phyloP scores from a whole-genome alignment of 1,140 invertebrate species.

The Papilio helenus region DNA sequence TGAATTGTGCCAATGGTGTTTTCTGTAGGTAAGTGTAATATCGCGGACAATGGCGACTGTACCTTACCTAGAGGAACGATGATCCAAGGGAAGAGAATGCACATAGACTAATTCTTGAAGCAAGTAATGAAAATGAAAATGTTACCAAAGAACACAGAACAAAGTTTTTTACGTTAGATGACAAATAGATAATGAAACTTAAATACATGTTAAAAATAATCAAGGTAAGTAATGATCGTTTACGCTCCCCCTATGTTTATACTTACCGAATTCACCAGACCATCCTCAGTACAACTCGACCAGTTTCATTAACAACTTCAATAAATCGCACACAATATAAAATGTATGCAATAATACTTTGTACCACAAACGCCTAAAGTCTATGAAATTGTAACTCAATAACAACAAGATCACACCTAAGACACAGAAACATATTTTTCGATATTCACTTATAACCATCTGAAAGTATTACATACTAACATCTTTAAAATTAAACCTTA shows the following conservation, averaged over 20 bases:
- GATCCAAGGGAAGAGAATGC: too few relatives aligned
- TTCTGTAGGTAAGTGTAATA: too few relatives aligned
- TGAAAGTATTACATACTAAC: slow-evolving; percentile 50
- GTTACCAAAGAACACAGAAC: too few relatives aligned
- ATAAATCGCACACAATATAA: slow-evolving; percentile 83
- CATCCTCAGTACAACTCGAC: slow-evolving; percentile 71
- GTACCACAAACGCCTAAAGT: slow-evolving; percentile 71
- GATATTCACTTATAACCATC: slow-evolving; percentile 75
- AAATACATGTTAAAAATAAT: background rate
- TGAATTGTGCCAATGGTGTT: too few relatives aligned
- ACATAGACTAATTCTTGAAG: too few relatives aligned
- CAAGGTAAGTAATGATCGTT: too few relatives aligned
- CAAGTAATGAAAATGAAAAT: too few relatives aligned
- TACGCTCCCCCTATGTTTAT: slow-evolving; percentile 39
- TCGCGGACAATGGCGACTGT: too few relatives aligned
- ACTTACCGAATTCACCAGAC: slow-evolving; percentile 41
- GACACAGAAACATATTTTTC: slow-evolving; percentile 60
- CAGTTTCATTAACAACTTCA: slow-evolving; percentile 66
- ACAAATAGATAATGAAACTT: background rate
- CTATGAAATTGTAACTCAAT: slow-evolving; percentile 61
- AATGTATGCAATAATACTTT: slow-evolving; percentile 69
- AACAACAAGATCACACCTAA: slow-evolving; percentile 53
- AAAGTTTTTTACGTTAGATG: too few relatives aligned
- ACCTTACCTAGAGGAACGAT: too few relatives aligned
- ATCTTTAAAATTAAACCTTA: slow-evolving; percentile 22